These are phyloP conservation scores for Iselma pallidipennis DNA, from an alignment of 2,888 invertebrate species.

Conservation along the genomic window DNA sequence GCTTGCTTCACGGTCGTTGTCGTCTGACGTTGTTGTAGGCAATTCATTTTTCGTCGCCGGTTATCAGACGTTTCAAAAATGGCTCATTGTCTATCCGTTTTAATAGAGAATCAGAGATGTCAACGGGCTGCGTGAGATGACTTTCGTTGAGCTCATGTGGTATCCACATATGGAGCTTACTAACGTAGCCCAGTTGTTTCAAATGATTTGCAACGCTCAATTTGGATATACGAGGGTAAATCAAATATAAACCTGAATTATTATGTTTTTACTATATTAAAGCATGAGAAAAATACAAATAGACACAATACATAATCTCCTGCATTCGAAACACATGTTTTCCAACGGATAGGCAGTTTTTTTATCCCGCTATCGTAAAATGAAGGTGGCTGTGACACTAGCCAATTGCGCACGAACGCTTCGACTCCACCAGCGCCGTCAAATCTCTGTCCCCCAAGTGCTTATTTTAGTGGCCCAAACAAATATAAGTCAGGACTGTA, in stretches of 20 bases:
- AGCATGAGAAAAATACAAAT: too few relatives aligned
- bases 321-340: too few relatives aligned
- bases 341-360: too few relatives aligned
- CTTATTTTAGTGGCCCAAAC: conserved; percentile 40
- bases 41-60: conserved; percentile 32
- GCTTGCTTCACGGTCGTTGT: conserved; percentile 34
- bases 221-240: too few relatives aligned
- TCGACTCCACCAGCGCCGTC: conserved; percentile 12
- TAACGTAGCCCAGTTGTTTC: too few relatives aligned
- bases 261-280: too few relatives aligned
- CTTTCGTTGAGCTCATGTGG: not conserved
- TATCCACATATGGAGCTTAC: too few relatives aligned
- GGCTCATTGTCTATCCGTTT: conserved; percentile 28
- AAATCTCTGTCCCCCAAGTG: conserved; percentile 30
- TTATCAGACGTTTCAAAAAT: conserved; percentile 29
- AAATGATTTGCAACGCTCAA: too few relatives aligned
- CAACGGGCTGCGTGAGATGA: conserved; percentile 15
- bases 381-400: not conserved
- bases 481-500: conserved; percentile 38
- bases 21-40: conserved; percentile 32
- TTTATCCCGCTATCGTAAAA: not conserved
- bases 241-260: too few relatives aligned
- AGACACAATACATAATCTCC: too few relatives aligned
- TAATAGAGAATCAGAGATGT: conserved; percentile 26
- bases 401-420: not conserved